phyloP scores from a whole-genome alignment of 2,888 invertebrate genomes.

The Watsonalla binaria region DNA sequence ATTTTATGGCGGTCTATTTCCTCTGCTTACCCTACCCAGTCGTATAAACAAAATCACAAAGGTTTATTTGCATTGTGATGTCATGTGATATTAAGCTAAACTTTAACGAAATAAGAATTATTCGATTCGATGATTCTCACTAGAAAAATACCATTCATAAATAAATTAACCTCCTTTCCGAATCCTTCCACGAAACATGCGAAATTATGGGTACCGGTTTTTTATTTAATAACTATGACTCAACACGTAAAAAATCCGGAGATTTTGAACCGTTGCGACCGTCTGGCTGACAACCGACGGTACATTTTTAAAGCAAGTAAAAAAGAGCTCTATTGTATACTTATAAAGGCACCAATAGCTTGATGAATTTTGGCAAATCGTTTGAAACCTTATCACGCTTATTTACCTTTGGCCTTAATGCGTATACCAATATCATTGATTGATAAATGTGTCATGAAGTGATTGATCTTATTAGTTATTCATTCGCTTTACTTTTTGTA shows the following conservation, averaged over 20 bases:
- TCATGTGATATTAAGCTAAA: too few species aligned
- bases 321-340: background rate
- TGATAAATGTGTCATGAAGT: background rate
- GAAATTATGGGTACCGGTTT: slow-evolving; percentile 18
- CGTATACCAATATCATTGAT: background rate
- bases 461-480: background rate
- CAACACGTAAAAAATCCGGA: slow-evolving; percentile 18
- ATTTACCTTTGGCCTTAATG: background rate
- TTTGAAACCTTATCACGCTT: background rate
- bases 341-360: background rate
- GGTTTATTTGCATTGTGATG: too few species aligned
- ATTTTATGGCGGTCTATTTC: too few species aligned
- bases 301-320: slow-evolving; percentile 17
- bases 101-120: too few species aligned
- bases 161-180: slow-evolving; percentile 13
- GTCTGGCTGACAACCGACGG: slow-evolving; percentile 9
- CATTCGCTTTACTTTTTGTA: background rate
- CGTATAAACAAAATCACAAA: too few species aligned
- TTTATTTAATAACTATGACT: slow-evolving; percentile 17
- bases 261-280: slow-evolving; percentile 24
- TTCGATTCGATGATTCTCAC: too few species aligned
- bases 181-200: slow-evolving; percentile 14
- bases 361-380: background rate
- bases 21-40: too few species aligned
- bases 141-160: background rate